Evolutionary conservation across 1,140 invertebrate species (phyloP), one percentile per base, ranked within the genome.

Genomic region (Drosophila obscura): DNA sequence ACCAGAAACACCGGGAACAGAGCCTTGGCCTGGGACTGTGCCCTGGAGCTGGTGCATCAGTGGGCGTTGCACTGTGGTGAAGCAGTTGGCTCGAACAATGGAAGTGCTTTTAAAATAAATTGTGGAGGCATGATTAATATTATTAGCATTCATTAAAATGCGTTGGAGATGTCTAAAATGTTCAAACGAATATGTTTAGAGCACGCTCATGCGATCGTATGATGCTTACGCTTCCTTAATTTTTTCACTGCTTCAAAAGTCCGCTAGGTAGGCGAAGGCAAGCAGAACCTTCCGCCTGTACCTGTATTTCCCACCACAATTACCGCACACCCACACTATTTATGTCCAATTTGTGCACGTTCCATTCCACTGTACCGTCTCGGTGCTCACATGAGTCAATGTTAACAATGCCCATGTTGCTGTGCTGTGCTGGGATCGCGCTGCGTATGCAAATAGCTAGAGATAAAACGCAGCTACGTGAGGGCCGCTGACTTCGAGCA

Each of bases 401-500:
- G 59, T 45, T 51, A 78, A 78, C 62, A 73, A 48, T 79, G 57
- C 11, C 35, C 35, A 46, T 77, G 46, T 77, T 72, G 61, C 45
- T 81, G 45, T 35, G 61, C 49, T 81, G 45, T 35, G 45, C 8
- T 68, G 56, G 50, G 11, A 35, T 31, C 41, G 35, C 77, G 67
- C 65, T 87, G 82, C 82, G 83, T 87, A 87, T 87, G 83, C 83
- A 87, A 87, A 87, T 83, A 87, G 48, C 28, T 5, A 46, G 24
- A 82, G 82, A 87, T 87, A 87, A 85, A 87, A 79, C 71, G 49
- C 71, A 81, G 52, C 69, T 82, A 85, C 82, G 82, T 87, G 82
- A 81, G 87, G 71, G 41, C 65, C 46, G 45, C 5, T 28, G 11
- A 39, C 11, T 13, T 71, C 55, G 43, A 5, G 16, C 49, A 66